A percentile compares a stretch with the other conserved stretches of the same genome.
Conservation (phyloP, 2,888 invertebrate species). For the Acronicta aceris region DNA sequence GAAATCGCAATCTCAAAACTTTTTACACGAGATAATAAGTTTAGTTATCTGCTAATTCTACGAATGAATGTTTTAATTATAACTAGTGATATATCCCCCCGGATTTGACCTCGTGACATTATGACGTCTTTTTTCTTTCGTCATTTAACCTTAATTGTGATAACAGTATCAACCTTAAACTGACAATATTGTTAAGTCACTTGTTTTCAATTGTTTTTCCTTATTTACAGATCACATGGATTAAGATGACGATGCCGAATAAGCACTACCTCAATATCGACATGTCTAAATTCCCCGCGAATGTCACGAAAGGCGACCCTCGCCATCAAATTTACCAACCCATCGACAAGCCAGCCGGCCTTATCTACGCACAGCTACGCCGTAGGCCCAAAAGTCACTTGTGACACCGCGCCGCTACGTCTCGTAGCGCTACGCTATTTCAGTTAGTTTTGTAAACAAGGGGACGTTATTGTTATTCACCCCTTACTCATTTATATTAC, state of each 20-base stretch:
- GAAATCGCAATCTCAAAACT: background rate
- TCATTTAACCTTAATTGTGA: too few species aligned
- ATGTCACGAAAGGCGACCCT: slow-evolving; percentile 90
- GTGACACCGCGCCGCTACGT: slow-evolving; percentile 83
- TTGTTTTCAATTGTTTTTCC: slow-evolving; percentile 4
- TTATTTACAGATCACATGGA: slow-evolving; percentile 90
- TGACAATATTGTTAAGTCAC: too few species aligned
- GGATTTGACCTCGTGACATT: slow-evolving; percentile 24
- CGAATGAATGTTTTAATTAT: background rate
- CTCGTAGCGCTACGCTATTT: slow-evolving; percentile 57
- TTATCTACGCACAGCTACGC: slow-evolving; percentile 92
- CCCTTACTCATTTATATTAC: slow-evolving; percentile 33
- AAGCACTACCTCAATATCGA: slow-evolving; percentile 94
- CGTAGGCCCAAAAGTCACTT: slow-evolving; percentile 89
- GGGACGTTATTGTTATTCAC: slow-evolving; percentile 37
- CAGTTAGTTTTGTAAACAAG: slow-evolving; percentile 36
- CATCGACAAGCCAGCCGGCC: slow-evolving; percentile 94
- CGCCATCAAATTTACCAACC: slow-evolving; percentile 92
- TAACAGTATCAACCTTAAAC: too few species aligned
- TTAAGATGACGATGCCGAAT: slow-evolving; percentile 94
- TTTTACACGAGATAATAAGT: background rate
- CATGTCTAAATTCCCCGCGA: slow-evolving; percentile 92
- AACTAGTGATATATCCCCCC: slow-evolving; percentile 18
- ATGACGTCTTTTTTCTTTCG: slow-evolving; percentile 8
- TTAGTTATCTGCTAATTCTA: background rate